Evolutionary conservation across 2,888 invertebrate species (phyloP).

Genomic region (Ferrisia virgata): DNA sequence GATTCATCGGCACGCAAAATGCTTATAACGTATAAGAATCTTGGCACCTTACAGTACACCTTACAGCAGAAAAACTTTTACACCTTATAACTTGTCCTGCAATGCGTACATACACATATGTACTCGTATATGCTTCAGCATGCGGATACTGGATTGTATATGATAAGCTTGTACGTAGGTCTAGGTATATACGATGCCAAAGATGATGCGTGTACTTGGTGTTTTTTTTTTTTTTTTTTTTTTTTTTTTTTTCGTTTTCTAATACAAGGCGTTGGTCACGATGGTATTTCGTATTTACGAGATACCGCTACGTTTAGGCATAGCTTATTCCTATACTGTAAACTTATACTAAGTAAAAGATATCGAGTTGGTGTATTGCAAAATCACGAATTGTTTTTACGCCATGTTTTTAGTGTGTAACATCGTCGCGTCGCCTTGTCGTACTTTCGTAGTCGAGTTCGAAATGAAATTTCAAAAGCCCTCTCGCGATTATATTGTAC

Average conservation of each 20-base stretch:
- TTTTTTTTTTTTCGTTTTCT: background rate
- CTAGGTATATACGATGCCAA: background rate
- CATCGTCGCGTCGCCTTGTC: no score
- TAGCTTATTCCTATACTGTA: background rate
- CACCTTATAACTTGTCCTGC: background rate
- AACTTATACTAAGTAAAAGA: background rate
- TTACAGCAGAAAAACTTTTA: background rate
- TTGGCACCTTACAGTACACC: conserved; percentile 5
- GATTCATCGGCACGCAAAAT: background rate
- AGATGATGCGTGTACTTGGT: background rate
- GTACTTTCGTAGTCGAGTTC: background rate
- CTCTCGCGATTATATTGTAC: background rate
- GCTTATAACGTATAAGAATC: background rate
- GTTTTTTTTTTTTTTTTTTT: no score
- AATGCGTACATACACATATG: background rate
- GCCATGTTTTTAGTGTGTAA: background rate
- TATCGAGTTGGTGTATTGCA: background rate
- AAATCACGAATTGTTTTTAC: background rate
- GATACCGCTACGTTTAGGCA: background rate
- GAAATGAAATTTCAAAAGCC: background rate
- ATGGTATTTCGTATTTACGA: background rate
- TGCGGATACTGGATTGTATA: background rate
- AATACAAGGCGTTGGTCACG: background rate
- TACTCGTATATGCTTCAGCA: no score
- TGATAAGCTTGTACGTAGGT: background rate